These are phyloP conservation scores for Melipona quadrifasciata DNA, from an alignment of 1,140 invertebrate species.

Conservation along the genomic window DNA sequence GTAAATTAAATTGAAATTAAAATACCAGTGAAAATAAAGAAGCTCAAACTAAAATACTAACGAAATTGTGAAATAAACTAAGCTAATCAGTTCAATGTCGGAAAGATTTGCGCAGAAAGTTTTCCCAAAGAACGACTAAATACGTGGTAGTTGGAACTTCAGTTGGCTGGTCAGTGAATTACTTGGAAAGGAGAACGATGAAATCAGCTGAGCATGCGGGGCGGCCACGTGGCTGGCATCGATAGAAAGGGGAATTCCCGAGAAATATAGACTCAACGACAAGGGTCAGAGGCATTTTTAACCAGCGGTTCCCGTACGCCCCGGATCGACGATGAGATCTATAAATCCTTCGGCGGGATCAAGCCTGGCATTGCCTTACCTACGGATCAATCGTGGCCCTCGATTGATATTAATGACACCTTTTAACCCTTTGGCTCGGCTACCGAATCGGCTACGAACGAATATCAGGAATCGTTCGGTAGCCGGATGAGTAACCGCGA, in stretches of 20 bases:
- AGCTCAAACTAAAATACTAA: too few species aligned
- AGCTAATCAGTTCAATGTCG: background rate
- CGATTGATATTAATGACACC: slow-evolving; percentile 68
- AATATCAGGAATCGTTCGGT: slow-evolving; percentile 10
- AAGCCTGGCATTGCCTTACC: slow-evolving; percentile 38
- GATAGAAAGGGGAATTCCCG: slow-evolving; percentile 63
- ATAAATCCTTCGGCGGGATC: slow-evolving; percentile 61
- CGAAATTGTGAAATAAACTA: background rate
- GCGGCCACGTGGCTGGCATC: slow-evolving; percentile 69
- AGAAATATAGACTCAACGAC: slow-evolving; percentile 73
- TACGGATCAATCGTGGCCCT: slow-evolving; percentile 57
- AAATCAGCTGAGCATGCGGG: slow-evolving; percentile 66
- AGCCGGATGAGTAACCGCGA: slow-evolving; percentile 6
- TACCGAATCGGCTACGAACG: slow-evolving; percentile 31
- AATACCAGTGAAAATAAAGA: too few species aligned
- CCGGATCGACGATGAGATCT: slow-evolving; percentile 44
- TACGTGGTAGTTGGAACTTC: background rate
- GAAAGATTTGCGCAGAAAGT: background rate
- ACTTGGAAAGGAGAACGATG: slow-evolving; percentile 44
- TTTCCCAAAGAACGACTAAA: background rate
- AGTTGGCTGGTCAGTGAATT: slow-evolving; percentile 46
- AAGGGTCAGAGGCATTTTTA: slow-evolving; percentile 72
- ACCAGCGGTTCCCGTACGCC: slow-evolving; percentile 45
- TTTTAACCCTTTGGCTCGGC: slow-evolving; percentile 59
- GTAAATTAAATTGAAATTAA: too few species aligned